A percentile compares a stretch with the other conserved stretches of the same genome.
phyloP scores from a whole-genome alignment of 2,113 vertebrate genomes.

The Typhlomys cinereus region DNA sequence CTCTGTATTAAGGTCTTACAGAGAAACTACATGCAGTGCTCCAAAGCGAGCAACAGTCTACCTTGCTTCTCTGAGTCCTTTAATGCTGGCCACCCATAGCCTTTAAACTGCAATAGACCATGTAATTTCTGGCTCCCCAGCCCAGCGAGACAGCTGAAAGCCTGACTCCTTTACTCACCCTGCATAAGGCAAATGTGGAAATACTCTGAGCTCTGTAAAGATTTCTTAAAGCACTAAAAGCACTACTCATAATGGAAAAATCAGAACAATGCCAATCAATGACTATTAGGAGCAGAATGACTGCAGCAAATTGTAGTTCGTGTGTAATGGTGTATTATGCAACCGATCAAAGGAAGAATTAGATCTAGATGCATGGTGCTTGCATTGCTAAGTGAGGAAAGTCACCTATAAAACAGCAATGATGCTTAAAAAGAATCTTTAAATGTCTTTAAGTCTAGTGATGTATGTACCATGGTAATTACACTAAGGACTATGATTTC shows the following conservation, averaged over 20 bases:
- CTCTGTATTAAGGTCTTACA: not conserved
- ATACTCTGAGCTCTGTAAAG: not conserved
- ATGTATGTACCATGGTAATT: not conserved
- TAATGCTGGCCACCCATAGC: not conserved
- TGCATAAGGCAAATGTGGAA: not conserved
- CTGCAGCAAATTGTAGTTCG: conserved; percentile 2
- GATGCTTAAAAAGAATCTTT: not conserved
- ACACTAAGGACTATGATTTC: not conserved
- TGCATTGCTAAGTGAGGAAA: not conserved
- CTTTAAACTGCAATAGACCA: not conserved
- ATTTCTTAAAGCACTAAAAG: not conserved
- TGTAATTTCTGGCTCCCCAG: not conserved
- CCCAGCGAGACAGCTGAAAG: not conserved
- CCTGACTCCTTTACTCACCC: not conserved
- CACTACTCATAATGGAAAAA: conserved; percentile 7
- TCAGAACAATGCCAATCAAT: not conserved
- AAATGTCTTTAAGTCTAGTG: not conserved
- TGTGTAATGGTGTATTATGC: not conserved
- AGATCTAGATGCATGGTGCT: not conserved
- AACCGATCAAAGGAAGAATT: not conserved
- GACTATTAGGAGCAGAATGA: not conserved
- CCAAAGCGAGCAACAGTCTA: not conserved
- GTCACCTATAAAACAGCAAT: not conserved
- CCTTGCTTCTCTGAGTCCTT: not conserved
- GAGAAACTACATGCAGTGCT: not conserved